phyloP scores from a whole-genome alignment of 2,888 invertebrate genomes.

The Caenorhabditis sp. region DNA sequence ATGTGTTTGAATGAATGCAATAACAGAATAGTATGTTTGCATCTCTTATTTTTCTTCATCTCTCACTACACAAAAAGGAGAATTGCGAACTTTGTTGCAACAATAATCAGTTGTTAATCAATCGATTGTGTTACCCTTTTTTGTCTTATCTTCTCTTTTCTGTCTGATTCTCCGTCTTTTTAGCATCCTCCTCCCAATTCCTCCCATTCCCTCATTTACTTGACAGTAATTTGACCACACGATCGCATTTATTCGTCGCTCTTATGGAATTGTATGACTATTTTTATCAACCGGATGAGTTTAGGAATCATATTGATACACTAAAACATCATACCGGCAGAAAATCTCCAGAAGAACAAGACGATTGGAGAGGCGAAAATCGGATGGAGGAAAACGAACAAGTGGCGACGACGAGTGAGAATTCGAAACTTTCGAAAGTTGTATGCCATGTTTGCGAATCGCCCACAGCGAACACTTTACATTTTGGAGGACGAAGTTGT shows the following conservation, averaged over 20 bases:
- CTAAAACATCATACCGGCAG: neutral
- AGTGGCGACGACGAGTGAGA: neutral
- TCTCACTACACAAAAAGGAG: neutral
- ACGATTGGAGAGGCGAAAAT: neutral
- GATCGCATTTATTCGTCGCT: constrained; percentile 1
- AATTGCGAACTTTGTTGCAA: neutral
- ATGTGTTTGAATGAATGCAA: no score
- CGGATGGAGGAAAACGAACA: neutral
- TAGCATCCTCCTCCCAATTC: constrained; percentile 7
- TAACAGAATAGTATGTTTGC: neutral
- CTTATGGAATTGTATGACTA: constrained; percentile 35
- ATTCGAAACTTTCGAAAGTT: neutral
- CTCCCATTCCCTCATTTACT: neutral
- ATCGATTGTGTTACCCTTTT: neutral
- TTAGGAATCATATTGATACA: constrained; percentile 9
- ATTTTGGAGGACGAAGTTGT: constrained; percentile 51
- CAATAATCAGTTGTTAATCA: constrained; percentile 2
- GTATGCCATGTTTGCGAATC: constrained; percentile 51
- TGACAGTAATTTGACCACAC: constrained; percentile 2
- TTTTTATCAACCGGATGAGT: constrained; percentile 33
- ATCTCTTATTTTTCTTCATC: no score
- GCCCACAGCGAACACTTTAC: constrained; percentile 52
- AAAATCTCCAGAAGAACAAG: neutral
- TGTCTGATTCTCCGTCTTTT: constrained; percentile 11
- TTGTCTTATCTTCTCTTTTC: constrained; percentile 9